Percentiles rank a stretch among this genome's conserved stretches.
These are phyloP conservation scores for Stegophylla sp. DNA, from an alignment of 2,888 invertebrate genomes.

Conservation along the genomic window DNA sequence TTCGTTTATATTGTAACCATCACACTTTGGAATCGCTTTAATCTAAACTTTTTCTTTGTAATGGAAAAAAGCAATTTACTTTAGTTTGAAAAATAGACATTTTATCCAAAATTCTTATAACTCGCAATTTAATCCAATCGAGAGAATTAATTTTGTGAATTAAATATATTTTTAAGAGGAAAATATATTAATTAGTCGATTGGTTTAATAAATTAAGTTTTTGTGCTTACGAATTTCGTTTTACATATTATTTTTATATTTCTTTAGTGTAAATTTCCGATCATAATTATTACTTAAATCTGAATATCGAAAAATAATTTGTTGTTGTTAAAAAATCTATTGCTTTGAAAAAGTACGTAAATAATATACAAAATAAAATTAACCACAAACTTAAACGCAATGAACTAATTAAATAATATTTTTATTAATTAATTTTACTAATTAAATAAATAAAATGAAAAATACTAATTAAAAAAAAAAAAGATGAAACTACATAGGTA, in stretches of 20 bases:
- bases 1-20: conserved; percentile 13
- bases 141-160: conserved; percentile 14
- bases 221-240: neutral
- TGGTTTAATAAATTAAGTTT: conserved; percentile 2
- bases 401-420: no score
- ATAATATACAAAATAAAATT: no score
- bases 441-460: no score
- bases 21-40: conserved; percentile 36
- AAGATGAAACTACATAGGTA: no score
- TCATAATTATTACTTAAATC: no score
- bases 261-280: no score
- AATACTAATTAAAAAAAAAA: no score
- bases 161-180: neutral
- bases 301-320: no score
- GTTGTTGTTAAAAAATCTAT: no score
- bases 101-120: neutral
- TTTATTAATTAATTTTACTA: no score
- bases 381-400: no score
- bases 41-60: conserved; percentile 38
- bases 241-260: neutral
- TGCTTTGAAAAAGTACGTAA: no score
- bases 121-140: conserved; percentile 22
- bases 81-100: conserved; percentile 4
- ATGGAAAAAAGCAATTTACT: conserved; percentile 14
- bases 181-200: neutral